These are phyloP conservation scores for Bombus pyrosoma DNA, from an alignment of 1,140 invertebrate genomes.

Conservation along the genomic window DNA sequence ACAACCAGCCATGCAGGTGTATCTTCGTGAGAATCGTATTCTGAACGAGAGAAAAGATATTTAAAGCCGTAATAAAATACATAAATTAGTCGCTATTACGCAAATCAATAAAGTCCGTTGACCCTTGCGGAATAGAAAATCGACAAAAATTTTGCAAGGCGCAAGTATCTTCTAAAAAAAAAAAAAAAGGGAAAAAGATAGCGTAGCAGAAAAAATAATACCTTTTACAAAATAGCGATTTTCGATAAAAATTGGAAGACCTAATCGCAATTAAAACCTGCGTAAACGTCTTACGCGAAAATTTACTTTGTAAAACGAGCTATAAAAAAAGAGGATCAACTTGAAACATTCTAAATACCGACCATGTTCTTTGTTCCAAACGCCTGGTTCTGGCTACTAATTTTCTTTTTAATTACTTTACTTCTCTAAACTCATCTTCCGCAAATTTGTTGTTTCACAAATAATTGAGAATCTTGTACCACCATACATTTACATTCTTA, in stretches of 20 bases:
- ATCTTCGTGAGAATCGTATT: neutral
- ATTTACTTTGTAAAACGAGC: slow-evolving; percentile 11
- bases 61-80: slow-evolving; percentile 20
- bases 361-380: neutral
- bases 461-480: neutral
- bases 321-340: slow-evolving; percentile 29
- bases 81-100: neutral
- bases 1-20: slow-evolving; percentile 20
- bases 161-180: slow-evolving; percentile 19
- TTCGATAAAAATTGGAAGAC: slow-evolving; percentile 16
- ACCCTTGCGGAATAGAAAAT: neutral
- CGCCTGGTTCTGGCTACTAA: neutral
- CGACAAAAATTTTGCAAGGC: slow-evolving; percentile 12
- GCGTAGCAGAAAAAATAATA: slow-evolving; percentile 36
- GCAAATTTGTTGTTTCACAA: neutral
- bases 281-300: neutral
- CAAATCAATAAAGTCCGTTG: slow-evolving; percentile 39
- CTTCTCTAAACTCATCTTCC: neutral
- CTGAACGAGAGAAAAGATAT: neutral
- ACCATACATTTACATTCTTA: neutral
- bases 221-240: slow-evolving; percentile 45
- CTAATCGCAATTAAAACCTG: slow-evolving; percentile 45
- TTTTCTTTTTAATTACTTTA: neutral
- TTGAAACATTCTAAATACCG: neutral
- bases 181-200: neutral